Percentiles rank a stretch among this genome's conserved stretches.
phyloP scores from a whole-genome alignment of 1,140 invertebrate genomes.

The Grapholita molesta region DNA sequence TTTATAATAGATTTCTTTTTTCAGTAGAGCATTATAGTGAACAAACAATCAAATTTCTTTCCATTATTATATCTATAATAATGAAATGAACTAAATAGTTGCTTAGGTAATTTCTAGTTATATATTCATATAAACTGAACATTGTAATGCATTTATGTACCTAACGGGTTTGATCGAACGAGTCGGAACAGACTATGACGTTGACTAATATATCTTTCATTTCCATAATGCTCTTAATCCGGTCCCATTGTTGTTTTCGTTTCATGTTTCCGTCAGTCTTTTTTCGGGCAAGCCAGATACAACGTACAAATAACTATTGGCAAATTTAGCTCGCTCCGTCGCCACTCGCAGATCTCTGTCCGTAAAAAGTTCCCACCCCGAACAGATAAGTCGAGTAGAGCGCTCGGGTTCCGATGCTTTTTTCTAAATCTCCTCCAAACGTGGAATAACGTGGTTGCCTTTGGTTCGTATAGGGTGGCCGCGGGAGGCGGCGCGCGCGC shows the following conservation, averaged over 20 bases:
- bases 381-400: background rate
- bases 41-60: background rate
- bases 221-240: no score
- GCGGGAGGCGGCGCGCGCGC: slow-evolving; percentile 60
- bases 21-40: background rate
- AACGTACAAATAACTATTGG: background rate
- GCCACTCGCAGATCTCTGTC: background rate
- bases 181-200: background rate
- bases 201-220: background rate
- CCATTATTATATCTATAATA: background rate
- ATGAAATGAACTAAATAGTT: no score
- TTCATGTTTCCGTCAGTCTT: background rate
- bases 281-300: background rate
- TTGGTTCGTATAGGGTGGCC: slow-evolving; percentile 87
- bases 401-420: slow-evolving; percentile 42
- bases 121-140: no score
- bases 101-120: no score
- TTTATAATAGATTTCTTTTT: background rate
- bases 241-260: background rate
- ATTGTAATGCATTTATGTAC: no score
- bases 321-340: background rate
- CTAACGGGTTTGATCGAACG: no score
- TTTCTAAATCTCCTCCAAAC: slow-evolving; percentile 41
- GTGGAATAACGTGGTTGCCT: slow-evolving; percentile 81
- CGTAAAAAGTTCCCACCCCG: no score